Evolutionary conservation across 2,113 vertebrate genomes (phyloP).

Genomic region (Salminus brasiliensis): DNA sequence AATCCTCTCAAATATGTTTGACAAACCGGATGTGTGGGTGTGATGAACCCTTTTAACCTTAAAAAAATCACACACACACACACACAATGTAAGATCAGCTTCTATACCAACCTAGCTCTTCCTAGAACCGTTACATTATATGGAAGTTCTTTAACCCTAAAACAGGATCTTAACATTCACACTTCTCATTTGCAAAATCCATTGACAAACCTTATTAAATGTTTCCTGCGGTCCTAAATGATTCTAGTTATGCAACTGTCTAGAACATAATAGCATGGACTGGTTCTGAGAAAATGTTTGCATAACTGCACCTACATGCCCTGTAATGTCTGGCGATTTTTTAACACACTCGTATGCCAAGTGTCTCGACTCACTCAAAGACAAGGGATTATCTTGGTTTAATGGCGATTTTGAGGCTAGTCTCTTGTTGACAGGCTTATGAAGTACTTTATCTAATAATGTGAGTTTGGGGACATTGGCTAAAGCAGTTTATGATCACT

Average conservation of each 20-base stretch:
- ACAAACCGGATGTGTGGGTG: too few relatives aligned
- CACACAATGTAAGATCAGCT: too few relatives aligned
- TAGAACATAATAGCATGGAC: background rate
- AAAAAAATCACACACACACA: too few relatives aligned
- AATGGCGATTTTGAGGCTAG: background rate
- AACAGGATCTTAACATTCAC: too few relatives aligned
- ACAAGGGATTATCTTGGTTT: background rate
- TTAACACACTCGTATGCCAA: background rate
- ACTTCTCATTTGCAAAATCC: too few relatives aligned
- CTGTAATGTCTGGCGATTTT: background rate
- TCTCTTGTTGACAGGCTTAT: constrained; percentile 1
- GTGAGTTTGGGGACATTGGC: background rate
- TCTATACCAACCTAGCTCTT: too few relatives aligned
- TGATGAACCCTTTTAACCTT: too few relatives aligned
- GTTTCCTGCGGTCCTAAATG: too few relatives aligned
- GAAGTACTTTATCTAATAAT: background rate
- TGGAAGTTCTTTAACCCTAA: too few relatives aligned
- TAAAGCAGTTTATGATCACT: background rate
- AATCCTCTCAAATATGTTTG: too few relatives aligned
- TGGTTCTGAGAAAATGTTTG: background rate
- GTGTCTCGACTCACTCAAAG: background rate
- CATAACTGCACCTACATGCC: background rate
- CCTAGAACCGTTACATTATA: too few relatives aligned
- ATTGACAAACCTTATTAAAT: too few relatives aligned
- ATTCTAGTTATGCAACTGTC: background rate